Conservation (phyloP, 2,113 vertebrate genomes). For the Cephalopholis sonnerati region DNA sequence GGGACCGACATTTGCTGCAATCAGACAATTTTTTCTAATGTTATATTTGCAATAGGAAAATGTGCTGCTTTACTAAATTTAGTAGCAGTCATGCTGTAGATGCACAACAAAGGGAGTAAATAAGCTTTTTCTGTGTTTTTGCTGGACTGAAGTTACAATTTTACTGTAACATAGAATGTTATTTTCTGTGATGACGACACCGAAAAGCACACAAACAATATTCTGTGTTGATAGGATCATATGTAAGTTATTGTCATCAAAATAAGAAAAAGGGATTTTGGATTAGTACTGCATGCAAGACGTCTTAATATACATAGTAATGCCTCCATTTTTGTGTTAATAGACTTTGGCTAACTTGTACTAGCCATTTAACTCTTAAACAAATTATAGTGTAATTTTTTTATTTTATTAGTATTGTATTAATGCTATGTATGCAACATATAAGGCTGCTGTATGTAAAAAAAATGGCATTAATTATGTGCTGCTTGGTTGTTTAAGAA, state of each 20-base stretch:
- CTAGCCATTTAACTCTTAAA: constrained; percentile 5
- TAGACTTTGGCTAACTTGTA: constrained; percentile 18
- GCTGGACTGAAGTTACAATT: constrained; percentile 28
- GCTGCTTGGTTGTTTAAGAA: not conserved
- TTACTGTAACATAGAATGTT: constrained; percentile 22
- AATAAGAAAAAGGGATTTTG: constrained; percentile 21
- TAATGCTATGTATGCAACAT: constrained; percentile 27
- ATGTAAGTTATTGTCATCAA: constrained; percentile 9
- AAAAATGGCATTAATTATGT: not conserved
- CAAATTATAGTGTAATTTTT: constrained; percentile 16
- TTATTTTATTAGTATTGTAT: constrained; percentile 34
- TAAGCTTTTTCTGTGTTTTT: constrained; percentile 10
- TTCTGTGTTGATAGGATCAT: constrained; percentile 15
- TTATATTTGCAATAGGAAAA: constrained; percentile 48
- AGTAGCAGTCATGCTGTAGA: constrained; percentile 22
- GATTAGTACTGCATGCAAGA: constrained; percentile 54
- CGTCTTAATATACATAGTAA: constrained; percentile 28
- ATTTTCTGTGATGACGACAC: constrained; percentile 26
- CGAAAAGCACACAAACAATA: constrained; percentile 38
- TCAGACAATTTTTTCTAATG: constrained; percentile 29
- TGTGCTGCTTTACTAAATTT: constrained; percentile 33
- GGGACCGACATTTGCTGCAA: constrained; percentile 55
- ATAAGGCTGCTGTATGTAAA: not conserved
- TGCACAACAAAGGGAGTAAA: constrained; percentile 25
- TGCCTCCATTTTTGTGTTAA: constrained; percentile 30